A percentile compares a stretch with the other conserved stretches of the same genome.
Evolutionary conservation across 2,888 invertebrate genomes (phyloP).

Genomic region (Keiferia lycopersicella): DNA sequence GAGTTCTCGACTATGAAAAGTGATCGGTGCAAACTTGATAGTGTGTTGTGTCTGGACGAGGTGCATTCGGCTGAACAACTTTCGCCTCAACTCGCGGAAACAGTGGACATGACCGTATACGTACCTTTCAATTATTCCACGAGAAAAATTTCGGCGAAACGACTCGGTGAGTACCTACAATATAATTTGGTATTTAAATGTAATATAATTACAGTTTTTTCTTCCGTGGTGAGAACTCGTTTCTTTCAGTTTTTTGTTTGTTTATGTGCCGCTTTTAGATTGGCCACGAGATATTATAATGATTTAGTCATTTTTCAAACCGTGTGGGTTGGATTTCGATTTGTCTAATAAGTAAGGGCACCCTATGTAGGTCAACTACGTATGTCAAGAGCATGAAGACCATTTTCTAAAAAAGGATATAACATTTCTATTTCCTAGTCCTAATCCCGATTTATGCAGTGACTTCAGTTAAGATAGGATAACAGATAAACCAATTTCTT

Average conservation of each 20-base stretch:
- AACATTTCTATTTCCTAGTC: no score
- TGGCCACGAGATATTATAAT: not conserved
- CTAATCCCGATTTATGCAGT: no score
- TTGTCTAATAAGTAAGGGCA: no score
- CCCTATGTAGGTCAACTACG: no score
- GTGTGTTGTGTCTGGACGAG: slow-evolving; percentile 81
- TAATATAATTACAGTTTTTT: slow-evolving; percentile 1
- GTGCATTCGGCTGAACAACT: slow-evolving; percentile 78
- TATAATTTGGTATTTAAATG: not conserved
- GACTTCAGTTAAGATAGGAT: no score
- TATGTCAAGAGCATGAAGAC: no score
- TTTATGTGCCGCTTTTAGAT: not conserved
- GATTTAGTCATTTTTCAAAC: no score
- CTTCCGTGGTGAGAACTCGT: not conserved
- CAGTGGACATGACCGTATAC: slow-evolving; percentile 82
- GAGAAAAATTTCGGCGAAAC: slow-evolving; percentile 67
- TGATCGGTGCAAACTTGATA: slow-evolving; percentile 68
- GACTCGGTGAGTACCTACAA: slow-evolving; percentile 69
- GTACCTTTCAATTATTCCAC: slow-evolving; percentile 85
- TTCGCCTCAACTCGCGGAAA: slow-evolving; percentile 69
- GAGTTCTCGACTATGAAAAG: slow-evolving; percentile 69
- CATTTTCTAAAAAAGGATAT: no score
- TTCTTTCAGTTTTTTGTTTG: not conserved
- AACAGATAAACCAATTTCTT: no score
- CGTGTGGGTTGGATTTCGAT: no score